Evolutionary conservation across 2,888 invertebrate genomes (phyloP).

Genomic region (Matsumyia berberina): DNA sequence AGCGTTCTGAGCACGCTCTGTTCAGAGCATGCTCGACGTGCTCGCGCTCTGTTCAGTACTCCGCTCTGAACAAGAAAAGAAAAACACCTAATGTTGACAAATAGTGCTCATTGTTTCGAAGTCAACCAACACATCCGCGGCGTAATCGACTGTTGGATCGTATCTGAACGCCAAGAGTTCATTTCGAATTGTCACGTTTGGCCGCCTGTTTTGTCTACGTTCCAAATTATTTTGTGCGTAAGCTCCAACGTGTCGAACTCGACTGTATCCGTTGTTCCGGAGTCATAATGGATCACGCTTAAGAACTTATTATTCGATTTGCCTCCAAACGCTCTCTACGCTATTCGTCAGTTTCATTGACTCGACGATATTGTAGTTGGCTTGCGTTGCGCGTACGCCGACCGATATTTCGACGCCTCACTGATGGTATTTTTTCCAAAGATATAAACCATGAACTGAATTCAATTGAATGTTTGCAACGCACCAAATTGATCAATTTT

Average conservation of each 20-base stretch:
- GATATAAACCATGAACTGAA: background rate
- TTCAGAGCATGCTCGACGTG: no score
- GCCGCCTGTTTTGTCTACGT: background rate
- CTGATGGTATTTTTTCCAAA: constrained; percentile 3
- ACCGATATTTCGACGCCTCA: constrained; percentile 4
- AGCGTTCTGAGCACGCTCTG: no score
- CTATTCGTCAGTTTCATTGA: no score
- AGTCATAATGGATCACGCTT: background rate
- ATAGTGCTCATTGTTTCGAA: constrained; percentile 19
- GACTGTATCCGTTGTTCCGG: background rate
- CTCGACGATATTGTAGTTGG: constrained; percentile 1
- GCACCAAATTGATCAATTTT: background rate
- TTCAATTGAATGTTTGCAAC: background rate
- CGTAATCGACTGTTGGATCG: constrained; percentile 7
- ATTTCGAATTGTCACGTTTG: constrained; percentile 22
- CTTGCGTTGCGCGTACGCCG: background rate
- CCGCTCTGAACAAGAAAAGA: no score
- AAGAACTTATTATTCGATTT: constrained; percentile 2
- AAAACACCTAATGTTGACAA: constrained; percentile 42
- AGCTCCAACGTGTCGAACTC: background rate
- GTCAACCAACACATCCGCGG: constrained; percentile 14
- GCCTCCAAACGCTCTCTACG: constrained; percentile 7
- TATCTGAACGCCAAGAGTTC: constrained; percentile 66
- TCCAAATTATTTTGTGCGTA: background rate
- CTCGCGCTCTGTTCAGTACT: no score